Conservation (phyloP, 2,888 invertebrate genomes). For the Drosophila monieri region DNA sequence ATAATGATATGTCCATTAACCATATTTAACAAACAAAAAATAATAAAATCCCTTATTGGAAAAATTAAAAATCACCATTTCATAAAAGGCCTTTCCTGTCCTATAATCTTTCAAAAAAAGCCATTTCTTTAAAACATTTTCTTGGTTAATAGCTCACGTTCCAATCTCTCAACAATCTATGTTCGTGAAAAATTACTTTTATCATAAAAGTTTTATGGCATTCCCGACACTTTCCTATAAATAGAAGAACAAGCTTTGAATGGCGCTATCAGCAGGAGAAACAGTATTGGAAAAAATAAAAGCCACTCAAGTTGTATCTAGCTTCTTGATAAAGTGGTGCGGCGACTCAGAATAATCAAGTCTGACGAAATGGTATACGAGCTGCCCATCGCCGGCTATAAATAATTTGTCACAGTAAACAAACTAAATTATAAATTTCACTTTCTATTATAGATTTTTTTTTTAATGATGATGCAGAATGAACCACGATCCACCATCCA, state of each 20-base stretch:
- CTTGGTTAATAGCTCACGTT: neutral
- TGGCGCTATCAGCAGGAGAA: slow-evolving; percentile 12
- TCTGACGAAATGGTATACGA: slow-evolving; percentile 6
- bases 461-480: slow-evolving; percentile 16
- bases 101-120: too few species aligned
- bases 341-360: slow-evolving; percentile 15
- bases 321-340: slow-evolving; percentile 11
- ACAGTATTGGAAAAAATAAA: slow-evolving; percentile 12
- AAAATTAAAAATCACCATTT: too few species aligned
- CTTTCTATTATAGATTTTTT: slow-evolving; percentile 23
- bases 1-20: too few species aligned
- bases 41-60: too few species aligned
- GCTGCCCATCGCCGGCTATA: slow-evolving; percentile 1
- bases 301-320: neutral
- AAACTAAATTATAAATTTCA: slow-evolving; percentile 17
- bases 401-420: slow-evolving; percentile 20
- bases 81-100: too few species aligned
- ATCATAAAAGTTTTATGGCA: too few species aligned
- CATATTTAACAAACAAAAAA: too few species aligned
- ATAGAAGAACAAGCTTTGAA: neutral
- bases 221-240: neutral
- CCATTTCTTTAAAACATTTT: neutral
- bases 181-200: neutral
- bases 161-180: too few species aligned
- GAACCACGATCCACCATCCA: slow-evolving; percentile 21